Conservation (phyloP, 2,888 invertebrate genomes). For the Xylota segnis region DNA sequence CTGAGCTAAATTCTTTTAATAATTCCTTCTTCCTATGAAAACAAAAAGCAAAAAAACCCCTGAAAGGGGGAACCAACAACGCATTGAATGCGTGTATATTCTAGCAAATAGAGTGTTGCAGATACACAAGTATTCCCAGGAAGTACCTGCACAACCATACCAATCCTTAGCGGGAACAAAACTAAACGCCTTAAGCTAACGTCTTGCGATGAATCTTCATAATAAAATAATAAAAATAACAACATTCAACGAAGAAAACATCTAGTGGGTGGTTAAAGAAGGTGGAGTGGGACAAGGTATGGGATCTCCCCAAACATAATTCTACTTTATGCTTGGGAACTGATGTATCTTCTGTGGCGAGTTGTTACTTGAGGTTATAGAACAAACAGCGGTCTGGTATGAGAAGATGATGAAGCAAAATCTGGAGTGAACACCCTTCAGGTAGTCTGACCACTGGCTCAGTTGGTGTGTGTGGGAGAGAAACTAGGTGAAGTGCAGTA, state of each 20-base stretch:
- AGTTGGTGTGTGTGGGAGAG: slow-evolving; percentile 43
- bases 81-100: slow-evolving; percentile 69
- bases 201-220: slow-evolving; percentile 70
- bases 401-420: slow-evolving; percentile 15
- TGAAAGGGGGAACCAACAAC: slow-evolving; percentile 28
- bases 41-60: slow-evolving; percentile 22
- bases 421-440: slow-evolving; percentile 67
- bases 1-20: slow-evolving; percentile 73
- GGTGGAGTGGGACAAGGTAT: slow-evolving; percentile 75
- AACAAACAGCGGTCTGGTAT: slow-evolving; percentile 70
- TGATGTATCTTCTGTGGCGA: slow-evolving; percentile 61
- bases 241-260: slow-evolving; percentile 33
- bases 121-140: slow-evolving; percentile 70
- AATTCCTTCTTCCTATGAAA: slow-evolving; percentile 60
- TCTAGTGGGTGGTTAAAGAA: slow-evolving; percentile 71
- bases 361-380: slow-evolving; percentile 74
- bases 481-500: slow-evolving; percentile 74
- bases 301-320: slow-evolving; percentile 75
- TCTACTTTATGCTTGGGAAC: slow-evolving; percentile 74
- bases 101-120: slow-evolving; percentile 73
- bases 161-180: slow-evolving; percentile 54
- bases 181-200: slow-evolving; percentile 65
- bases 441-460: slow-evolving; percentile 55
- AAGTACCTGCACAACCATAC: slow-evolving; percentile 68
- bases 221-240: slow-evolving; percentile 54